Conservation (phyloP, 2,113 vertebrate species). For the Eptesicus fuscus region DNA sequence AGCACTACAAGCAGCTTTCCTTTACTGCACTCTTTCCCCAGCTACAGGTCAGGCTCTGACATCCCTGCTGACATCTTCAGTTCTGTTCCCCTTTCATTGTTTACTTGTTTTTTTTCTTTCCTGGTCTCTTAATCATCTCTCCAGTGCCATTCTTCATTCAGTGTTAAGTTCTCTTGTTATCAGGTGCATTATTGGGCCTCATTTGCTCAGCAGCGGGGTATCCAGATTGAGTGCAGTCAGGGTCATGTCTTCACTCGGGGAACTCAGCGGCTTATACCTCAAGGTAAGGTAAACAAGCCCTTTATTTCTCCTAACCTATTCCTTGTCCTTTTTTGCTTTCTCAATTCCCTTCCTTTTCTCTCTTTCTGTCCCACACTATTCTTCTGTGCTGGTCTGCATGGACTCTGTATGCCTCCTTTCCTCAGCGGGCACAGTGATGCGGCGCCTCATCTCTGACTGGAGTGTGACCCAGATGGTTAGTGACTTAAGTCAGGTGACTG, state of each 20-base stretch:
- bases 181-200: conserved; percentile 99
- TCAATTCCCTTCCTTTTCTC: not conserved
- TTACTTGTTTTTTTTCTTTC: not conserved
- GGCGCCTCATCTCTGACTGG: conserved; percentile 98
- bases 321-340: not conserved
- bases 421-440: conserved; percentile 96
- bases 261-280: conserved; percentile 94
- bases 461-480: conserved; percentile 98
- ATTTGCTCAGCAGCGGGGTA: conserved; percentile 96
- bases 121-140: not conserved
- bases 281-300: conserved; percentile 82
- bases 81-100: not conserved
- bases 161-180: not conserved
- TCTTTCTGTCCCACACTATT: not conserved
- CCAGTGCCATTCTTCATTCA: not conserved
- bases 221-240: conserved; percentile 95
- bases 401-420: not conserved
- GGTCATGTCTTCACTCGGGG: conserved; percentile 95
- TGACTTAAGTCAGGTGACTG: conserved; percentile 93
- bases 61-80: not conserved
- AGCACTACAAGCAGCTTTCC: conserved; percentile 97
- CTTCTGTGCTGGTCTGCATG: not conserved
- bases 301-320: not conserved
- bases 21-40: conserved; percentile 93
- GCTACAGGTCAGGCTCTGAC: conserved; percentile 86